Evolutionary conservation across 2,888 invertebrate species (phyloP), one percentile per base, ranked within the genome.

Genomic region (Drosophila koepferae): DNA sequence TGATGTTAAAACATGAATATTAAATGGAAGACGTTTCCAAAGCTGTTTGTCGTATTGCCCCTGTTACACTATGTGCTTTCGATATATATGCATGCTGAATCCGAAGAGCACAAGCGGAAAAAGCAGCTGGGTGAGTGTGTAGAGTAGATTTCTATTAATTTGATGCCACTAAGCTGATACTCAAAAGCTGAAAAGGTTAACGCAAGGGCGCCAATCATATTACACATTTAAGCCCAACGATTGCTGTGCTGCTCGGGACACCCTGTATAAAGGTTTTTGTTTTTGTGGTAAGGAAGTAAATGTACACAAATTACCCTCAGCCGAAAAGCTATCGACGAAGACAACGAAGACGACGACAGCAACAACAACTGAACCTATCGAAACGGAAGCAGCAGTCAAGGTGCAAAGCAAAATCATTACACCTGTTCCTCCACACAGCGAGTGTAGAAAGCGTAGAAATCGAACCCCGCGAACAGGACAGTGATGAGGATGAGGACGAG

Each of bases 391-490:
- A 77, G 64, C 80, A 88, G 90, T 81, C 88, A 87, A 90, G 89
- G 86, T 86, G 86, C 87, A 89, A 86, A 74, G 72, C 69, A 74
- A 90, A 86, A 91, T 90, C 88, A 86, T 90, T 91, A 82, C 89
- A 89, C 91, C 89, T 90, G 89, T 90, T 86, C 85, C 18, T 12
- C 40, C 56, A 34, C 41, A 14, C 18, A 18, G 43, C 12, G 58
- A 63, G 80, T 80, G 80, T 77, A 78, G 77, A 78, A 89, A 87
- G 90, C 85, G 85, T 81, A 77, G 76, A 76, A 76, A 84, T 86
- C 72, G 89, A 80, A 63, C 64, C 61, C 53, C 16, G 16, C 16
- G 48, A 28, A 18, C 41, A 41, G 62, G 46, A 63, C 64, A 55
- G 63, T 23, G 46, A 31, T 34, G 34, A 34, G 34, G 9, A 69